Percentiles rank a stretch among this genome's conserved stretches.
These are phyloP conservation scores for Hypomesus transpacificus DNA, from an alignment of 2,113 vertebrate genomes.

Conservation along the genomic window DNA sequence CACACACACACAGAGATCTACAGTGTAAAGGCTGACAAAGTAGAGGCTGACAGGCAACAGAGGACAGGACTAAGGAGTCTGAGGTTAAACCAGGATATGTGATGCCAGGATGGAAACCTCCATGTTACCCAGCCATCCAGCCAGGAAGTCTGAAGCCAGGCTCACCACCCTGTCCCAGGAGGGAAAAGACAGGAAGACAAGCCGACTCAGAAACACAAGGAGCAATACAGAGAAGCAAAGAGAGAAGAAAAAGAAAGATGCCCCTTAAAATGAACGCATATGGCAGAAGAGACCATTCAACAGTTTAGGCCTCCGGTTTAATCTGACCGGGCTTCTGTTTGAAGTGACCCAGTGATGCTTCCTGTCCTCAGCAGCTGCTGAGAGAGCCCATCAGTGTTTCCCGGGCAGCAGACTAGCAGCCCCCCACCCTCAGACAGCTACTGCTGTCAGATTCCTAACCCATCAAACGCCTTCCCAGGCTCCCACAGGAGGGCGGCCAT, in stretches of 20 bases:
- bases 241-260: too few relatives aligned
- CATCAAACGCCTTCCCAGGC: neutral
- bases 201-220: too few relatives aligned
- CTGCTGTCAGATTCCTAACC: neutral
- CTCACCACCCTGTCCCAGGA: too few relatives aligned
- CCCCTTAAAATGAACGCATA: too few relatives aligned
- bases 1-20: neutral
- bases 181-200: too few relatives aligned
- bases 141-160: too few relatives aligned
- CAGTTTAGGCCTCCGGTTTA: too few relatives aligned
- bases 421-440: neutral
- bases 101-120: neutral
- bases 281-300: too few relatives aligned
- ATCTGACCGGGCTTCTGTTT: too few relatives aligned
- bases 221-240: too few relatives aligned
- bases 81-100: constrained; percentile 3
- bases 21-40: neutral
- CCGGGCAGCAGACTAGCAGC: neutral
- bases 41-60: neutral
- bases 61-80: neutral
- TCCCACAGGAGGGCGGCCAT: constrained; percentile 1
- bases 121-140: neutral
- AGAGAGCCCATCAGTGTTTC: neutral
- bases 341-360: too few relatives aligned
- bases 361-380: neutral